phyloP scores from a whole-genome alignment of 2,113 vertebrate genomes.

The Orycteropus afer region DNA sequence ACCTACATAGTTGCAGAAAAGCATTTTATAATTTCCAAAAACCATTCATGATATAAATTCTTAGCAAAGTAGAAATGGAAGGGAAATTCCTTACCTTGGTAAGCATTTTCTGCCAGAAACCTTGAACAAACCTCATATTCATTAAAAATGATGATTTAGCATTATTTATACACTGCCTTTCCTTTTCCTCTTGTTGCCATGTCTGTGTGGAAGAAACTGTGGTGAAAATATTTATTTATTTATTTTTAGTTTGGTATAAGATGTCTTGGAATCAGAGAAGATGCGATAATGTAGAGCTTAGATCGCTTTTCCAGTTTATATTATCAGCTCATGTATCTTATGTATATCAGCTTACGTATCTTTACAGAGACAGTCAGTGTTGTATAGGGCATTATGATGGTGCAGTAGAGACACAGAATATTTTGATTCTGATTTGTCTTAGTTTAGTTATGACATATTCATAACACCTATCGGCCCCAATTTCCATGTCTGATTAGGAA shows the following conservation, averaged over 20 bases:
- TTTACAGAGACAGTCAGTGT: not conserved
- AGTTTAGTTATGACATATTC: not conserved
- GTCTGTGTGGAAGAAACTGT: not conserved
- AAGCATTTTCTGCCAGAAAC: not conserved
- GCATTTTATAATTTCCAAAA: not conserved
- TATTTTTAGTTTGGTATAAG: not conserved
- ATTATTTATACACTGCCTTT: not conserved
- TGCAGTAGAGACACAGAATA: not conserved
- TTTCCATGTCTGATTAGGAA: not conserved
- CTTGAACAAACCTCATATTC: not conserved
- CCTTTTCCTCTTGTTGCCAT: not conserved
- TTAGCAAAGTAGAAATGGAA: no score
- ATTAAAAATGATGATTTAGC: not conserved
- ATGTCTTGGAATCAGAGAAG: not conserved
- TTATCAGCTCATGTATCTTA: not conserved
- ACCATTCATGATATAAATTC: not conserved
- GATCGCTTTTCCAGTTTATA: not conserved
- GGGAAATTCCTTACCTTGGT: no score
- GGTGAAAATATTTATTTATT: not conserved
- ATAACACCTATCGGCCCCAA: not conserved
- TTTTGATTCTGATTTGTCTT: not conserved
- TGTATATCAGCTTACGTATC: no score
- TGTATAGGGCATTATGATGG: fast-evolving
- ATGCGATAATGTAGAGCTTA: not conserved
- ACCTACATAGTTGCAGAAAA: not conserved